Conservation (phyloP, 2,113 vertebrate genomes). For the Menidia beryllina region DNA sequence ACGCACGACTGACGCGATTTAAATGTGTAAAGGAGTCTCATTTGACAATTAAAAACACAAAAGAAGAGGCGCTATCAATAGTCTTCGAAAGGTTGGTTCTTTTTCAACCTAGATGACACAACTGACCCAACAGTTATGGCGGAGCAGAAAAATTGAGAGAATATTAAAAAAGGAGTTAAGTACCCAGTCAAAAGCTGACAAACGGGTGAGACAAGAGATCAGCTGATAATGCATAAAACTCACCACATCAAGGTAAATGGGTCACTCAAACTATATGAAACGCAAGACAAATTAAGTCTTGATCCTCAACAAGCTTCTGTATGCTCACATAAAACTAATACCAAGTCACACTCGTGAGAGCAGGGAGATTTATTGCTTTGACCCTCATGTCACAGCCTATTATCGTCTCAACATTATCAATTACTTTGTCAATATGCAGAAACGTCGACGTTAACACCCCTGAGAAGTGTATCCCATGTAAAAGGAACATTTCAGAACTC, state of each 20-base stretch:
- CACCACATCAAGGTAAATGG: too few relatives aligned
- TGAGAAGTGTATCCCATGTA: too few relatives aligned
- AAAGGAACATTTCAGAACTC: too few relatives aligned
- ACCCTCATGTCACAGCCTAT: not conserved
- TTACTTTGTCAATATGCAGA: not conserved
- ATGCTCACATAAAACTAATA: not conserved
- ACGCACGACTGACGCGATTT: not conserved
- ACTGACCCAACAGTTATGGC: conserved; percentile 10
- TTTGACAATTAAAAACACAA: not conserved
- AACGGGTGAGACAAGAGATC: too few relatives aligned
- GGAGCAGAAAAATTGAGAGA: too few relatives aligned
- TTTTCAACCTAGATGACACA: conserved; percentile 8
- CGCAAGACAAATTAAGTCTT: not conserved
- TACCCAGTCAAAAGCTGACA: too few relatives aligned
- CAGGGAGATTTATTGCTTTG: not conserved
- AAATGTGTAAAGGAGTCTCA: not conserved
- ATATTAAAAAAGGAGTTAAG: too few relatives aligned
- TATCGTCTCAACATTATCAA: not conserved
- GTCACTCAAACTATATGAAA: too few relatives aligned
- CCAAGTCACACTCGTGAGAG: not conserved
- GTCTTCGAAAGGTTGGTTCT: too few relatives aligned
- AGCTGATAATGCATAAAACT: too few relatives aligned
- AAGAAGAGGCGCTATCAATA: not conserved
- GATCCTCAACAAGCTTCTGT: accelerated
- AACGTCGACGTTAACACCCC: too few relatives aligned